Base-by-base conservation (phyloP, 2,797 vertebrate genomes). In the Halcyon chelicuti region DNA sequence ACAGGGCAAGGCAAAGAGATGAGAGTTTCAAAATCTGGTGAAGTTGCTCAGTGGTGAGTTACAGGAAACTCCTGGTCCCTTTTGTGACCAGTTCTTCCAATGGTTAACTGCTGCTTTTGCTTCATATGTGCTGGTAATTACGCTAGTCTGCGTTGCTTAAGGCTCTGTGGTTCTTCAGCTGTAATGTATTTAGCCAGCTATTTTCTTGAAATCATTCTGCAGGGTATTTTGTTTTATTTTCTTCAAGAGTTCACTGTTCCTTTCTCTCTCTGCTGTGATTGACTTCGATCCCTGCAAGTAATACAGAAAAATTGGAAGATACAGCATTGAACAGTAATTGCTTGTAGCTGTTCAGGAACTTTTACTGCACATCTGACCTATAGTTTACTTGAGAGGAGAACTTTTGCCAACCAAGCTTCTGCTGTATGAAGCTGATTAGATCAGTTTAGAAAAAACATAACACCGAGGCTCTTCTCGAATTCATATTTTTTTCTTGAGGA, bases 201-300 rank as follows among this genome's bases (percentile, higher is more conserved):
- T 95, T 95, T 89, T 84, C 61, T 74, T 93, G 66, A 77, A 77
- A 39, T 93, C 86, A 63, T 76, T 91, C 60, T 91, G 71, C 76
- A 63, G 79, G 61, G 14, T 5, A 70, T 42, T 49, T 68, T 29
- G 55, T 72, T 14, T 66, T 44, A 28, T 31, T 35, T 60, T 28
- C 61, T 31, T 55, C 65, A 67, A 12, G 79, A 92, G 31, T 76
- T 92, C 54, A 16, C 52, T 79, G 63, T 78, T 92, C 21, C 7
- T 90, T 87, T 89, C 75, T 90, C 31, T 80, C 33, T 63, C 71
- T 81, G 75, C 74, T 2, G 1, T 57, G 63, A 71, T 42, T 86
- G 78, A 67, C 76, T 96, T 92, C 3, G 3, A 49, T 74, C 65
- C 26, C 23, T 70, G 18, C 37, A 77, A 87, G 52, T 76, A 90